phyloP scores from a whole-genome alignment of 1,140 invertebrate species.

The Tetragonula clypearis region DNA sequence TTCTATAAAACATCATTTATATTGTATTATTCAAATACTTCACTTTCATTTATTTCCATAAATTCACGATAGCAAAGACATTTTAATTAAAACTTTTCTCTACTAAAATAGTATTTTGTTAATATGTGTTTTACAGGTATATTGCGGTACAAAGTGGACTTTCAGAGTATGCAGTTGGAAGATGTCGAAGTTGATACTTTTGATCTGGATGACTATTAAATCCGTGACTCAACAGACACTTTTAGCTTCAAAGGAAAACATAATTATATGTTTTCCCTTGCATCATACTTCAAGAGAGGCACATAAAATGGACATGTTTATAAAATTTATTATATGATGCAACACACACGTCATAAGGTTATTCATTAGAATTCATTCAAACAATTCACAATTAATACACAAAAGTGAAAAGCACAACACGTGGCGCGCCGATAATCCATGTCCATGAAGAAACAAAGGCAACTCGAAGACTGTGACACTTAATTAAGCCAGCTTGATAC shows the following conservation, averaged over 20 bases:
- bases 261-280: slow-evolving; percentile 48
- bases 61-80: slow-evolving; percentile 23
- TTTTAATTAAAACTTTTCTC: not conserved
- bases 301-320: slow-evolving; percentile 46
- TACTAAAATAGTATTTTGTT: slow-evolving; percentile 30
- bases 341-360: slow-evolving; percentile 56
- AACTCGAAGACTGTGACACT: slow-evolving; percentile 75
- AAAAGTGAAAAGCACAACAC: slow-evolving; percentile 54
- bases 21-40: slow-evolving; percentile 31
- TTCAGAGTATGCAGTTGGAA: slow-evolving; percentile 97
- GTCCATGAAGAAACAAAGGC: slow-evolving; percentile 64
- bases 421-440: slow-evolving; percentile 53
- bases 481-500: slow-evolving; percentile 80
- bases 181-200: slow-evolving; percentile 92
- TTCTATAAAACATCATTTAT: slow-evolving; percentile 28
- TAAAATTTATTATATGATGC: slow-evolving; percentile 59
- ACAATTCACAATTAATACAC: slow-evolving; percentile 53
- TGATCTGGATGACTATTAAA: slow-evolving; percentile 97
- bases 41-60: slow-evolving; percentile 25
- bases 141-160: slow-evolving; percentile 99
- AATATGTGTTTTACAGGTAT: slow-evolving; percentile 88
- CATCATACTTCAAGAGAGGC: slow-evolving; percentile 49
- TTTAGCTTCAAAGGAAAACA: slow-evolving; percentile 57
- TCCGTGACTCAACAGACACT: slow-evolving; percentile 54
- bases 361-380: slow-evolving; percentile 50